Percentiles rank a stretch among this genome's conserved stretches.
Conservation (phyloP, 1,140 invertebrate genomes). For the Coboldia fuscipes region DNA sequence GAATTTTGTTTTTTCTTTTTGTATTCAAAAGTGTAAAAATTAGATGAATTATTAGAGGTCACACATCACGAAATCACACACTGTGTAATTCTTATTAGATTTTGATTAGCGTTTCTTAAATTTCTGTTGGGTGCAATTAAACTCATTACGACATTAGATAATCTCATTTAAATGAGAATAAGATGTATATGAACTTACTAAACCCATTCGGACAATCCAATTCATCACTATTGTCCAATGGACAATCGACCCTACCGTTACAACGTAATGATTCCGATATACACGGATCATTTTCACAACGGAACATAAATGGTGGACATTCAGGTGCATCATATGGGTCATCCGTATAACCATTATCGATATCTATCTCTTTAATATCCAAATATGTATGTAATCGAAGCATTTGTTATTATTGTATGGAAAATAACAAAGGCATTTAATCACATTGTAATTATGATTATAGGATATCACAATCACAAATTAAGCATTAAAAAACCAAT, state of each 20-base stretch:
- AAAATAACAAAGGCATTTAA: too few relatives aligned
- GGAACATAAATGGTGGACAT: constrained; percentile 23
- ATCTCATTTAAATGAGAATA: too few relatives aligned
- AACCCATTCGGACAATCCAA: constrained; percentile 26
- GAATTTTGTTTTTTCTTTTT: too few relatives aligned
- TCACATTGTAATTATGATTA: too few relatives aligned
- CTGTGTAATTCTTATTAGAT: too few relatives aligned
- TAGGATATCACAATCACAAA: too few relatives aligned
- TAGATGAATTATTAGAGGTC: neutral
- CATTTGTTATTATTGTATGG: neutral
- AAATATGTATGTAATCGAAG: neutral
- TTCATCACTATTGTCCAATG: constrained; percentile 40
- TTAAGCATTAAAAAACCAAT: neutral
- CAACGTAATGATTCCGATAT: constrained; percentile 30
- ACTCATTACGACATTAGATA: too few relatives aligned
- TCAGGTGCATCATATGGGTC: neutral
- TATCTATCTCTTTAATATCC: constrained; percentile 15
- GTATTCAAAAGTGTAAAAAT: too few relatives aligned
- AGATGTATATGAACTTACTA: neutral
- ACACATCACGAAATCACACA: neutral
- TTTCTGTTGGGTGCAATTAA: too few relatives aligned
- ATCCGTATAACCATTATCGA: constrained; percentile 4
- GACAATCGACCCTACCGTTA: constrained; percentile 38
- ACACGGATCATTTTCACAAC: constrained; percentile 45
- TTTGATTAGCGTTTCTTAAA: too few relatives aligned